Evolutionary conservation across 2,113 vertebrate species (phyloP), one percentile per base, ranked within the genome.

Genomic region (Cyprinodon brontotheroides): DNA sequence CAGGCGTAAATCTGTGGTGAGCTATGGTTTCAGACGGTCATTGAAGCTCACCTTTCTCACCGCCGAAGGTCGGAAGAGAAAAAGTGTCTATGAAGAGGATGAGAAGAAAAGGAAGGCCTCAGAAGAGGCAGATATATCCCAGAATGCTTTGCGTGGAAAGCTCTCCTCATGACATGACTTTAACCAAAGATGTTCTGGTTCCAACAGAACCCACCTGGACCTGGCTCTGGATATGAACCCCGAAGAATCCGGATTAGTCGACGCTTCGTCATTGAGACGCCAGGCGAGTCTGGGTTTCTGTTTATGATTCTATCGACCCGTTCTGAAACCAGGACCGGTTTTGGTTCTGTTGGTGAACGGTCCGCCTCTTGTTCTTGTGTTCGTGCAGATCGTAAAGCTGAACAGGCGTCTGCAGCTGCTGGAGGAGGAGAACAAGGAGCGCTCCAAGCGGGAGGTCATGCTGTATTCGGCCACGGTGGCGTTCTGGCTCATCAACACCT

Each of bases 361-460:
- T 29, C 29, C 29, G 29, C 61, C 0, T 3, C 29, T 0, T 50
- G 17, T 47, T 43, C 39, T 40, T 53, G 47, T 73, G 45, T 3
- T 63, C 29, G 20, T 63, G 68, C 87, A 99, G 97, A 98, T 99
- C 86, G 96, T 99, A 89, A 99, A 98, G 91, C 93, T 99, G 80
- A 99, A 99, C 86, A 95, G 97, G 14, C 96, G 97, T 17, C 96
- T 99, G 2, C 97, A 98, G 62, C 94, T 97, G 73, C 94, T 99
- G 80, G 97, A 99, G 88, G 96, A 97, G 80, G 97, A 98, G 89
- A 98, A 97, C 91, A 97, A 97, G 89, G 97, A 98, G 50, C 96
- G 97, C 9, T 95, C 96, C 39, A 97, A 95, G 86, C 94, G 97
- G 80, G 97, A 99, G 83, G 96, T 96, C 94, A 92, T 97, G 87